Percentiles rank a stretch among this genome's conserved stretches.
phyloP scores from a whole-genome alignment of 2,797 vertebrate genomes.

The Nannoperca obscura region DNA sequence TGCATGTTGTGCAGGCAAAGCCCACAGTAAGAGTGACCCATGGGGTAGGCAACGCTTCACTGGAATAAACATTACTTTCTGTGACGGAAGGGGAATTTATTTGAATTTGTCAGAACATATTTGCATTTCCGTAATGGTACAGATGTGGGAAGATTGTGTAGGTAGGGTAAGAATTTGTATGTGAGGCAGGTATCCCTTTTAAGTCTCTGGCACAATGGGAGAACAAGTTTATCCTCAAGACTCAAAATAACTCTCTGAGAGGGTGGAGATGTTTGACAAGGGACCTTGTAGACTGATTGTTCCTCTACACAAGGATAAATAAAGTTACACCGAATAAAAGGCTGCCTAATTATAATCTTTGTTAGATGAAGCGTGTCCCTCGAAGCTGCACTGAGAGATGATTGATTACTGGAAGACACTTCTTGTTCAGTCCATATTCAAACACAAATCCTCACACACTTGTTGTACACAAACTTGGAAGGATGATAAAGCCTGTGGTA shows the following conservation, averaged over 20 bases:
- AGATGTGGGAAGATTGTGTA: constrained; percentile 50
- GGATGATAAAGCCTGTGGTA: constrained; percentile 41
- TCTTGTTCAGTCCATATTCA: constrained; percentile 45
- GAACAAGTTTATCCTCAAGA: constrained; percentile 69
- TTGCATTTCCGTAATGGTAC: constrained; percentile 68
- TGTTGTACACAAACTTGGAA: constrained; percentile 40
- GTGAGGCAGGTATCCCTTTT: constrained; percentile 62
- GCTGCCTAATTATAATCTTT: constrained; percentile 72
- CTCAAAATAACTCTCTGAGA: constrained; percentile 72
- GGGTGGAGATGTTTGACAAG: constrained; percentile 68
- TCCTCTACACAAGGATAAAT: constrained; percentile 72
- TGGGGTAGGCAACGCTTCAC: constrained; percentile 48
- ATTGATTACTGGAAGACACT: constrained; percentile 70
- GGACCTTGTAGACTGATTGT: constrained; percentile 71
- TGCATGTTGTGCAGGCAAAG: constrained; percentile 29
- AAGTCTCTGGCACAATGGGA: constrained; percentile 45
- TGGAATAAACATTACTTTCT: constrained; percentile 62
- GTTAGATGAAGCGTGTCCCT: constrained; percentile 70
- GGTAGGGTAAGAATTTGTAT: constrained; percentile 64
- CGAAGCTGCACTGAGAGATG: constrained; percentile 57
- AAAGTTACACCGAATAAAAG: constrained; percentile 66
- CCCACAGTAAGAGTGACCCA: constrained; percentile 46
- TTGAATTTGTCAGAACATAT: constrained; percentile 60
- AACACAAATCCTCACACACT: constrained; percentile 38
- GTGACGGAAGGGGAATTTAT: constrained; percentile 53